Evolutionary conservation across 1,140 invertebrate genomes (phyloP), one percentile per base, ranked within the genome.

Genomic region (Chrysomallon squamiferum): DNA sequence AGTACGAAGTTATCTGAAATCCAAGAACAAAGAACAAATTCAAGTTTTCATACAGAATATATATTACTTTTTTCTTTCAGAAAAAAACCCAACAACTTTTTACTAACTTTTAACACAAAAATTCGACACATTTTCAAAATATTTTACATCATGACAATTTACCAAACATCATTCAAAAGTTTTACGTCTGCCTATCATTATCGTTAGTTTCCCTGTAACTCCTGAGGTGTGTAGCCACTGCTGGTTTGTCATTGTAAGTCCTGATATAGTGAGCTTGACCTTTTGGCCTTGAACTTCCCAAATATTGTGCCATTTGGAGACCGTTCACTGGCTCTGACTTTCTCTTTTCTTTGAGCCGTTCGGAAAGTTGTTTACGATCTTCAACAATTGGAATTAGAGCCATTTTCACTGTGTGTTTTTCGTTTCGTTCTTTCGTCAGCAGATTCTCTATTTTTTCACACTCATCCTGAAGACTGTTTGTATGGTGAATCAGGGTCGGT

Each of bases 381-480:
- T 73, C 68, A 4, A 71, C 59, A 3, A 82, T 73, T 0, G 80
- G 80, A 20, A 80, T 65, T 1, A 82, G 52, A n/a, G 80, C 80
- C 27, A 68, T 67, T 43, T 77, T 72, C 11, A 82, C 69, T 2
- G 69, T 71, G 43, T 71, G 64, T 62, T 76, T 54, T 52, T 80
- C 73, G 35, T 69, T 69, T 56, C 69, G 74, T 41, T 76, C 69
- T 18, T 73, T 68, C 15, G 72, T 70, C 4, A 82, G 49, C 3
- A 57, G 66, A 62, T 78, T 49, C 56, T 82, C 80, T 1, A 82
- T 57, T 27, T 74, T 67, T 50, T 82, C 78, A 32, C 78, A 80
- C 9, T 71, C 68, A 38, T 82, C 80, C 50, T 82, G 80, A 4
- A 79, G 69, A 56, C 79, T 74, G 54, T 82, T 80, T 27, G 77